Evolutionary conservation across 2,888 invertebrate genomes (phyloP).

Genomic region (Perizoma flavofasciatum): DNA sequence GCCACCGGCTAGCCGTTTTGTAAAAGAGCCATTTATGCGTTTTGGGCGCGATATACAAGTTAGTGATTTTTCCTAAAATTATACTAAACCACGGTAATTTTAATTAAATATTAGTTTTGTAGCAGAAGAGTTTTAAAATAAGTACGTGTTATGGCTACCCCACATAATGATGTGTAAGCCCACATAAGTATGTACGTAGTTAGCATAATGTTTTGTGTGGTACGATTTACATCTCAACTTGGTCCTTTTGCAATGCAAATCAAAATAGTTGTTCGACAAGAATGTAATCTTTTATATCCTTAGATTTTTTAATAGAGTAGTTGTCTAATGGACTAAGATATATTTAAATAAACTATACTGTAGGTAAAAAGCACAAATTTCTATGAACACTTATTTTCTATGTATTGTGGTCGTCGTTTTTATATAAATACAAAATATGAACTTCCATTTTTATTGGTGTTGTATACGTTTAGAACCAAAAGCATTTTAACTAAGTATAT

Average conservation of each 20-base stretch:
- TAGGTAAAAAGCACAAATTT: constrained; percentile 71
- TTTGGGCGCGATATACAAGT: too few species aligned
- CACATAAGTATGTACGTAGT: too few species aligned
- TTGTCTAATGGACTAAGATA: constrained; percentile 54
- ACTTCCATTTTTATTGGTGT: constrained; percentile 64
- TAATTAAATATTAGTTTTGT: too few species aligned
- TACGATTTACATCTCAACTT: too few species aligned
- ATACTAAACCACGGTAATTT: too few species aligned
- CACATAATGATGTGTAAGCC: too few species aligned
- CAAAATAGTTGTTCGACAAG: constrained; percentile 25
- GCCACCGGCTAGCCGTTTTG: too few species aligned
- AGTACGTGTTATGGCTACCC: too few species aligned
- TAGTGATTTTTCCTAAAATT: too few species aligned
- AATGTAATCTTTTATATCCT: constrained; percentile 68
- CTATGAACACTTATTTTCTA: constrained; percentile 64
- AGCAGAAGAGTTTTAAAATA: too few species aligned
- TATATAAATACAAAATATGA: constrained; percentile 44
- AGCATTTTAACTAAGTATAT: constrained; percentile 37
- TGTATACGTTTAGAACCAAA: constrained; percentile 64
- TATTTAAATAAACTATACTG: constrained; percentile 41
- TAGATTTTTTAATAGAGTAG: constrained; percentile 69
- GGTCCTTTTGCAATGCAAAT: constrained; percentile 25
- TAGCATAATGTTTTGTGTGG: too few species aligned
- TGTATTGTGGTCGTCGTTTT: constrained; percentile 62
- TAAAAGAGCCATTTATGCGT: too few species aligned